A percentile compares a stretch with the other conserved stretches of the same genome.
These are phyloP conservation scores for Coleophora deauratella DNA, from an alignment of 2,888 invertebrate species.

Conservation along the genomic window DNA sequence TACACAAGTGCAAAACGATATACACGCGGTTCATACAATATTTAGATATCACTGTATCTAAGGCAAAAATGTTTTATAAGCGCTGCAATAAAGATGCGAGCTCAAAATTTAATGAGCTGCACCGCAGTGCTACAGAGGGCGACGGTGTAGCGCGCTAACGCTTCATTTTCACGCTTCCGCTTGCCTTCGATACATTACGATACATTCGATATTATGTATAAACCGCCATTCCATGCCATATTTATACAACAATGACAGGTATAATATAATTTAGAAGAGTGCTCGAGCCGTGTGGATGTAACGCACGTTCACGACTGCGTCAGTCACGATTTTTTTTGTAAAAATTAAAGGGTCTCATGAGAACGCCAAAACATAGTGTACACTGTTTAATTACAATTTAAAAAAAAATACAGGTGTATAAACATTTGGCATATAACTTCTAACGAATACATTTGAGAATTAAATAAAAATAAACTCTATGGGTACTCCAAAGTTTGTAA, in stretches of 20 bases:
- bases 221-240: too few species aligned
- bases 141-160: too few species aligned
- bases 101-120: too few species aligned
- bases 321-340: too few species aligned
- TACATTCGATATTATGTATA: too few species aligned
- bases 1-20: background rate
- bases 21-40: background rate
- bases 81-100: background rate
- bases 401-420: constrained; percentile 51
- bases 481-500: constrained; percentile 46
- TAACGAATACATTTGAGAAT: constrained; percentile 40
- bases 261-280: too few species aligned
- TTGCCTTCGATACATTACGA: too few species aligned
- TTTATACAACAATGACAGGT: too few species aligned
- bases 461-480: constrained; percentile 53
- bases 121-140: too few species aligned
- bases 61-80: background rate
- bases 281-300: too few species aligned
- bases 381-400: constrained; percentile 48
- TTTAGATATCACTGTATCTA: background rate
- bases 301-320: too few species aligned
- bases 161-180: too few species aligned
- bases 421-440: constrained; percentile 61
- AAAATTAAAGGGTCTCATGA: constrained; percentile 13
- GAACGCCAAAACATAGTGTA: constrained; percentile 34